phyloP scores from a whole-genome alignment of 30 jellyfish, hydroid and myxozoan species.

The Hydractinia symbiolongicarpus region DNA sequence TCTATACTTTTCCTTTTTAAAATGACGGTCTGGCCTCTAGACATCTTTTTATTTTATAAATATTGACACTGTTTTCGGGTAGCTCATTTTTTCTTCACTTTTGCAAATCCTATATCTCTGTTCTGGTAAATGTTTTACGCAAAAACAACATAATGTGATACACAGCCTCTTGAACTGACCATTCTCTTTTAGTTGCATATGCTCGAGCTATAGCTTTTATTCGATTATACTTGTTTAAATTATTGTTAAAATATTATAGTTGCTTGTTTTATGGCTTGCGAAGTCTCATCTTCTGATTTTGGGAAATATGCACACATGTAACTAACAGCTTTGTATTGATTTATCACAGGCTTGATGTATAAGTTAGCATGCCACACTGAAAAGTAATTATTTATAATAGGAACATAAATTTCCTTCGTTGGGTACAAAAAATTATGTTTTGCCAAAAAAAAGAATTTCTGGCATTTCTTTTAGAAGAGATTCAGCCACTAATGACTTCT shows the following conservation, averaged over 20 bases:
- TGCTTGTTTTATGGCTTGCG: conserved; percentile 8
- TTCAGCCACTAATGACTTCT: no score
- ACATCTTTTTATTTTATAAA: conserved; percentile 12
- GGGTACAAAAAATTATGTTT: no score
- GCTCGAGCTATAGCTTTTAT: neutral
- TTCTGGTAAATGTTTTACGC: conserved; percentile 20
- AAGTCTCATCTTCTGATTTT: no score
- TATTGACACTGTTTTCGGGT: conserved; percentile 1
- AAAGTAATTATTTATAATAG: conserved; percentile 7
- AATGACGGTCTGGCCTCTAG: neutral
- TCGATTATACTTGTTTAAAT: neutral
- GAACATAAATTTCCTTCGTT: no score
- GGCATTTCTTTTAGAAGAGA: no score
- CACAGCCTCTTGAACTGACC: conserved; percentile 10
- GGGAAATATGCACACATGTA: neutral
- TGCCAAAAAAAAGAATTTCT: no score
- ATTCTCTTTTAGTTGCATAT: neutral
- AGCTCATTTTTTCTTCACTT: conserved; percentile 15
- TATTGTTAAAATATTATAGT: neutral
- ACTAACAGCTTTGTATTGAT: neutral
- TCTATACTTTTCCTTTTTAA: neutral
- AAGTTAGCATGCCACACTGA: neutral
- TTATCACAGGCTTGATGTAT: neutral
- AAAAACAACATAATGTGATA: conserved; percentile 14
- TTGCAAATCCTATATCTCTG: neutral